Evolutionary conservation across 2,113 vertebrate genomes (phyloP).

Genomic region (Rutilus rutilus): DNA sequence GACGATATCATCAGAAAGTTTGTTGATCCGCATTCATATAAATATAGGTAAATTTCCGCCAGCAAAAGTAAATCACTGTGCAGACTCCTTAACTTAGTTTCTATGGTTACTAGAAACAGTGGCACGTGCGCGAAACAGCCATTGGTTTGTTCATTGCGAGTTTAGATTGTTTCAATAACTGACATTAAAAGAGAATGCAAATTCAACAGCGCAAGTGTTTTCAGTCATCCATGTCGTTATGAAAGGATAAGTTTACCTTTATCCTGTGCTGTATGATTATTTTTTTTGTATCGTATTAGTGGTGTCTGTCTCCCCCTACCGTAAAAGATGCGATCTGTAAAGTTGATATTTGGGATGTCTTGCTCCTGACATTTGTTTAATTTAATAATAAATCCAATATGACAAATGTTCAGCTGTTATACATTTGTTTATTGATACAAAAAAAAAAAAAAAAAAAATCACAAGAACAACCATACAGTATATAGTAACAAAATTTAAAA

Average conservation of each 20-base stretch:
- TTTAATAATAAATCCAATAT: background rate
- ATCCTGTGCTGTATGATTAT: background rate
- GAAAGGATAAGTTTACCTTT: background rate
- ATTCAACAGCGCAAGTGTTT: background rate
- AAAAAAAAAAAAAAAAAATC: conserved; percentile 49
- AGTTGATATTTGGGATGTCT: too few relatives aligned
- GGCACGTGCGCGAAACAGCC: conserved; percentile 3
- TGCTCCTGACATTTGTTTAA: too few relatives aligned
- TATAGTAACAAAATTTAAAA: conserved; percentile 58
- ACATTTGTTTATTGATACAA: conserved; percentile 58
- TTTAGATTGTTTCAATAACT: background rate
- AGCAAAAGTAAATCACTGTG: conserved; percentile 40
- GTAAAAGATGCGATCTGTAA: background rate
- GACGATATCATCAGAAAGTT: background rate
- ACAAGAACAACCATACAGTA: conserved; percentile 49
- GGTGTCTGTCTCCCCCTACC: conserved; percentile 25
- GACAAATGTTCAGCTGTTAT: conserved; percentile 7
- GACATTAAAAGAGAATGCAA: background rate
- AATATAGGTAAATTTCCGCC: background rate
- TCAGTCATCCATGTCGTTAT: background rate
- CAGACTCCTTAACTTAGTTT: conserved; percentile 21
- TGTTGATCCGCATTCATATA: background rate
- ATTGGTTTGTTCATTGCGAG: background rate
- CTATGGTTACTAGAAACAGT: conserved; percentile 54
- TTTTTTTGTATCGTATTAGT: background rate